A percentile compares a stretch with the other conserved stretches of the same genome.
These are phyloP conservation scores for Falco columbarius DNA, from an alignment of 2,797 vertebrate genomes.

Conservation along the genomic window DNA sequence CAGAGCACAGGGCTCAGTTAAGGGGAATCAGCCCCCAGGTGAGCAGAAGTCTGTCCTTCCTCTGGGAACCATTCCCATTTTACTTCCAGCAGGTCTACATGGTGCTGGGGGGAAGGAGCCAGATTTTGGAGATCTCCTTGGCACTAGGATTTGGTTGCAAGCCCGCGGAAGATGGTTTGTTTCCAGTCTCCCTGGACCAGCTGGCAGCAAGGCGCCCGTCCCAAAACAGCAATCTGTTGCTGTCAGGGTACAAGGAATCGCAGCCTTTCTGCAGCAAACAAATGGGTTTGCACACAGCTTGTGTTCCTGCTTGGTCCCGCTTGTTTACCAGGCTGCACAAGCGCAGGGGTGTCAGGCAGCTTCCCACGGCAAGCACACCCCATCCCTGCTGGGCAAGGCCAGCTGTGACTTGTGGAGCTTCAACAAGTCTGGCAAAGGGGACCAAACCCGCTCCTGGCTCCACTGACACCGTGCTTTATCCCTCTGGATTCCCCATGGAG, in stretches of 20 bases:
- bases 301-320: neutral
- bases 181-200: neutral
- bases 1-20: neutral
- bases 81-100: neutral
- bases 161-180: neutral
- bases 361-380: neutral
- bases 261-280: neutral
- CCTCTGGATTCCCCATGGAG: neutral
- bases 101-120: neutral
- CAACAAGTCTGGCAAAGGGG: neutral
- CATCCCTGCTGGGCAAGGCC: fast-evolving
- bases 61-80: neutral
- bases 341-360: neutral
- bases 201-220: neutral
- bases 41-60: neutral
- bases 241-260: neutral
- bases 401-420: neutral
- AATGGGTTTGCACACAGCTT: neutral
- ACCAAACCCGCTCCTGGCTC: neutral
- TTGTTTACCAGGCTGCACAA: neutral
- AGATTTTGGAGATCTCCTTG: neutral
- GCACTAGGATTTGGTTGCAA: neutral
- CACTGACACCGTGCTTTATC: neutral
- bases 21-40: neutral
- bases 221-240: constrained; percentile 8